A percentile compares a stretch with the other conserved stretches of the same genome.
Conservation (phyloP, 2,797 vertebrate genomes). For the Gorsachius magnificus region DNA sequence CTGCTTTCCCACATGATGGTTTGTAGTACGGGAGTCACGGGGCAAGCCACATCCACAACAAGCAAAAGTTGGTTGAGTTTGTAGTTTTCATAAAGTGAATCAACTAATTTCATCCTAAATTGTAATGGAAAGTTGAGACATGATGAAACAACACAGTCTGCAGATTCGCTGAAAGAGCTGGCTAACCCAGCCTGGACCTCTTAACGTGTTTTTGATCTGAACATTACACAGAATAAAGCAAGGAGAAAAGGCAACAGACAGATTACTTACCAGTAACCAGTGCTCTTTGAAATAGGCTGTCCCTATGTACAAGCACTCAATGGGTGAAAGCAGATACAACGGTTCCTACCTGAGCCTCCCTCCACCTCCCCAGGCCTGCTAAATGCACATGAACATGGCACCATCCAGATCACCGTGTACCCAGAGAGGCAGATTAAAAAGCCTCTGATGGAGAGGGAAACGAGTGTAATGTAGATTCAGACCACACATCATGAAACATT, state of each 20-base stretch:
- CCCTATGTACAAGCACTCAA: background rate
- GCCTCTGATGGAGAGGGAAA: background rate
- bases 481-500: fast-evolving
- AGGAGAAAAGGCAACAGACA: background rate
- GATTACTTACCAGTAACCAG: background rate
- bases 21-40: background rate
- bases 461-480: background rate
- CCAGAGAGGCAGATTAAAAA: background rate
- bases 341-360: background rate
- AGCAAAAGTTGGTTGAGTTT: background rate
- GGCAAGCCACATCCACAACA: background rate
- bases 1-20: background rate
- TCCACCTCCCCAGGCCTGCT: background rate
- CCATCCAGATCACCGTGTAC: background rate
- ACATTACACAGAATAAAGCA: background rate
- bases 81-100: background rate
- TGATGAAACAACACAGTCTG: background rate
- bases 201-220: background rate
- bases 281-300: background rate
- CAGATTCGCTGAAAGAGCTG: background rate
- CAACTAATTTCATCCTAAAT: background rate
- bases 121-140: background rate
- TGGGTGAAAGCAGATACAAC: background rate
- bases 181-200: background rate
- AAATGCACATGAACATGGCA: background rate